A percentile compares a stretch with the other conserved stretches of the same genome.
Conservation (phyloP, 2,888 invertebrate genomes). For the Tipula lateralis region DNA sequence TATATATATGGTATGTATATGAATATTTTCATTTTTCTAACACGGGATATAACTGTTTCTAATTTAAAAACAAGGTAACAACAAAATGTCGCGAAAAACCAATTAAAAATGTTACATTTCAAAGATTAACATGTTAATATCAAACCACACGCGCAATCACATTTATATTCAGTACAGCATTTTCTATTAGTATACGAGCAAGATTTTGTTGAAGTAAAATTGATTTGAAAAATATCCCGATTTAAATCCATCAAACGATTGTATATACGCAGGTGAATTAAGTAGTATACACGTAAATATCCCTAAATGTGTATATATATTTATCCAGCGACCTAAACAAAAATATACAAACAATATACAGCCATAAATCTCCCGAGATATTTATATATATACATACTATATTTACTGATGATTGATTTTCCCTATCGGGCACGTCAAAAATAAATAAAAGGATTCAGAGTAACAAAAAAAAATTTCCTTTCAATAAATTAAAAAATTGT, state of each 20-base stretch:
- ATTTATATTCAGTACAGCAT: not conserved
- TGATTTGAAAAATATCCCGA: not conserved
- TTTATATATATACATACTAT: not conserved
- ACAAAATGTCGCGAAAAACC: not conserved
- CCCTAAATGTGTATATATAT: not conserved
- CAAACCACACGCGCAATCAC: not conserved
- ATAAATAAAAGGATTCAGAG: not conserved
- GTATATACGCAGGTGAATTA: not conserved
- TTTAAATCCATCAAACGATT: not conserved
- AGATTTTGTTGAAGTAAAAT: not conserved
- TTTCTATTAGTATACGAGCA: not conserved
- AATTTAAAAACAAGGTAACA: not conserved
- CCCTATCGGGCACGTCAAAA: not conserved
- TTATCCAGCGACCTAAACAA: not conserved
- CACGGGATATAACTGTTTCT: not conserved
- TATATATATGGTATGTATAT: not conserved
- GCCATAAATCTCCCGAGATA: too few species aligned
- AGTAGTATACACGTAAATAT: not conserved
- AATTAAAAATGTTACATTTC: not conserved
- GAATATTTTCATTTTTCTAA: not conserved
- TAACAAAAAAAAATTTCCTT: not conserved
- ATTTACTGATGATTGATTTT: slow-evolving; percentile 6
- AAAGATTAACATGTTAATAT: not conserved
- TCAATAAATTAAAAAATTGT: slow-evolving; percentile 24
- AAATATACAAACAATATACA: not conserved